These are phyloP conservation scores for Condylura cristata DNA, from an alignment of 2,113 vertebrate genomes.

Conservation along the genomic window DNA sequence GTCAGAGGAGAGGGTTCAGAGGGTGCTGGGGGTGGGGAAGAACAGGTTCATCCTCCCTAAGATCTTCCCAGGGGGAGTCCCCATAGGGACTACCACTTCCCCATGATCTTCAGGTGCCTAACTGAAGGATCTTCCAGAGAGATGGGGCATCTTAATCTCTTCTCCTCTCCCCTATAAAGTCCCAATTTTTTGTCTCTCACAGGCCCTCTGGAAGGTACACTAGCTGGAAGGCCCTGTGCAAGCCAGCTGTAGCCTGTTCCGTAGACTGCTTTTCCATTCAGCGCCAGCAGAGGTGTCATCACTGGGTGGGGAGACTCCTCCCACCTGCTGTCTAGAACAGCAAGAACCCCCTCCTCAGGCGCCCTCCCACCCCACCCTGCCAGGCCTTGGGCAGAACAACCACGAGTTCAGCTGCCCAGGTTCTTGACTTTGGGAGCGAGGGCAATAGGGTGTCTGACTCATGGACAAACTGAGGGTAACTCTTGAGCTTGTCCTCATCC, in stretches of 20 bases:
- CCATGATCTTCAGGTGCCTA: background rate
- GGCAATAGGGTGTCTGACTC: background rate
- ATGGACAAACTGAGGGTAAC: background rate
- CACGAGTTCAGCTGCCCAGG: background rate
- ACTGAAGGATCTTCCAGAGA: background rate
- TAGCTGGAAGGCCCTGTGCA: background rate
- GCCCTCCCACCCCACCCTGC: background rate
- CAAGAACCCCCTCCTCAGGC: background rate
- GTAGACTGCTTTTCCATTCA: background rate
- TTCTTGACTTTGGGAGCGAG: background rate
- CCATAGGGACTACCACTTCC: background rate
- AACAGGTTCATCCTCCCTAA: background rate
- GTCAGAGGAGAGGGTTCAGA: background rate
- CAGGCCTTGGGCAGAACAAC: background rate
- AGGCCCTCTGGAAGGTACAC: background rate
- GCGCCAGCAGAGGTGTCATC: background rate
- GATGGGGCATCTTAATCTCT: background rate
- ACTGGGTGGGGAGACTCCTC: background rate
- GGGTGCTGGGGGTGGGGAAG: no score
- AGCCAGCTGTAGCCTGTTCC: background rate
- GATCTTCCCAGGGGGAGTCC: no score
- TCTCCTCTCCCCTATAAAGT: background rate
- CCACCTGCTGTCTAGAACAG: background rate
- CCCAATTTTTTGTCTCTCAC: background rate
- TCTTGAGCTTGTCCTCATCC: background rate